Conservation (phyloP, 37 sponge, comb jelly and placozoan genomes). For the Chondrosia reniformis region DNA sequence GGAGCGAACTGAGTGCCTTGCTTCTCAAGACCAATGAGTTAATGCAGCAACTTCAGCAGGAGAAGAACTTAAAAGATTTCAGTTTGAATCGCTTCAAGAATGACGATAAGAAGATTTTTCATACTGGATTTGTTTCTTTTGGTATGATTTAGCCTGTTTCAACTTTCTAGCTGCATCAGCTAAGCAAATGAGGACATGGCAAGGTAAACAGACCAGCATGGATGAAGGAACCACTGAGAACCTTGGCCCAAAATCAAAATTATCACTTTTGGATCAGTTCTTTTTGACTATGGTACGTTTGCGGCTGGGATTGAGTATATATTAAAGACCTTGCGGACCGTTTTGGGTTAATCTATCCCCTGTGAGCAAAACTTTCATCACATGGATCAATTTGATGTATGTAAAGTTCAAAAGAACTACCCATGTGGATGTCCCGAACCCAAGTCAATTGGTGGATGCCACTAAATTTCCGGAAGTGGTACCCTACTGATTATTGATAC, state of each 20-base stretch:
- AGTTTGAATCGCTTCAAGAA: not conserved
- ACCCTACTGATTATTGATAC: slow-evolving; percentile 27
- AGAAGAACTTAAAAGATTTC: not conserved
- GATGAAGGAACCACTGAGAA: not conserved
- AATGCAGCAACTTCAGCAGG: not conserved
- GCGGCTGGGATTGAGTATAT: not conserved
- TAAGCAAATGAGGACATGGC: slow-evolving; percentile 12
- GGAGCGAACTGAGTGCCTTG: not conserved
- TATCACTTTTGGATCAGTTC: slow-evolving; percentile 15
- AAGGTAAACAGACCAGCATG: slow-evolving; percentile 2
- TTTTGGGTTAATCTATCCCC: not conserved
- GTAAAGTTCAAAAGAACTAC: not conserved
- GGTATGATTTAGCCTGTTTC: not conserved
- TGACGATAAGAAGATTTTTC: not conserved
- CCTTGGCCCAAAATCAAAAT: not conserved
- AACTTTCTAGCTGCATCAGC: not conserved
- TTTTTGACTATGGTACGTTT: slow-evolving; percentile 13
- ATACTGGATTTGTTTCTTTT: not conserved
- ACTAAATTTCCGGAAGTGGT: slow-evolving; percentile 3
- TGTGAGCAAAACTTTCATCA: not conserved
- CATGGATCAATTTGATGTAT: slow-evolving; percentile 26
- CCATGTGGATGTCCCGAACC: not conserved
- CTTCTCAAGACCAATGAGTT: not conserved
- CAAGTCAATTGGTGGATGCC: slow-evolving; percentile 25
- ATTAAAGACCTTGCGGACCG: slow-evolving; percentile 10